These are phyloP conservation scores for Peromyscus californicus DNA, from an alignment of 2,113 vertebrate species.

Conservation along the genomic window DNA sequence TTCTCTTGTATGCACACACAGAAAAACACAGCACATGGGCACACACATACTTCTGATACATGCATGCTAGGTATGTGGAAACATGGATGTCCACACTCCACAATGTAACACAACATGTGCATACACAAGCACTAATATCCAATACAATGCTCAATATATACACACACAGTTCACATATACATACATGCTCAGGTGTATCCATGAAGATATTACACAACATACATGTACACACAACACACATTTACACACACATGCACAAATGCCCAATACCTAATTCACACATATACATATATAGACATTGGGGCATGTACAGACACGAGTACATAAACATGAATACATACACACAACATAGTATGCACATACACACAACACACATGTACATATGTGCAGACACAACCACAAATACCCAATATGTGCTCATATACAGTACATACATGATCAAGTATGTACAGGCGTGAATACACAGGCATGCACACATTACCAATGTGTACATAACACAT, in stretches of 20 bases:
- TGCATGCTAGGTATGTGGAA: neutral
- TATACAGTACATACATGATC: neutral
- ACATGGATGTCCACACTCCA: neutral
- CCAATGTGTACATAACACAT: neutral
- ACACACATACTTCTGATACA: neutral
- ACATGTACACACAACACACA: neutral
- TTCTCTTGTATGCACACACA: neutral
- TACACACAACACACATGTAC: neutral
- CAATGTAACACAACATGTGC: neutral
- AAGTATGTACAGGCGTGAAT: neutral
- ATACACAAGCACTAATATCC: neutral
- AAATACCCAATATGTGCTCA: too few relatives aligned
- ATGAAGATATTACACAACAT: neutral
- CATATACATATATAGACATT: neutral
- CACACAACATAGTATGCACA: neutral
- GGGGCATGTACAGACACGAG: neutral
- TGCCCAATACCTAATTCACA: neutral
- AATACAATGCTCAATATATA: neutral
- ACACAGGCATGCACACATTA: neutral
- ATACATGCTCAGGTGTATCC: neutral
- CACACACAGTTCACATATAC: neutral
- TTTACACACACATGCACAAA: neutral
- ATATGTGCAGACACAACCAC: neutral
- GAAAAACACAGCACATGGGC: neutral
- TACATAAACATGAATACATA: neutral